Evolutionary conservation across 2,888 invertebrate genomes (phyloP).

Genomic region (Amblyjoppa fuscipennis): DNA sequence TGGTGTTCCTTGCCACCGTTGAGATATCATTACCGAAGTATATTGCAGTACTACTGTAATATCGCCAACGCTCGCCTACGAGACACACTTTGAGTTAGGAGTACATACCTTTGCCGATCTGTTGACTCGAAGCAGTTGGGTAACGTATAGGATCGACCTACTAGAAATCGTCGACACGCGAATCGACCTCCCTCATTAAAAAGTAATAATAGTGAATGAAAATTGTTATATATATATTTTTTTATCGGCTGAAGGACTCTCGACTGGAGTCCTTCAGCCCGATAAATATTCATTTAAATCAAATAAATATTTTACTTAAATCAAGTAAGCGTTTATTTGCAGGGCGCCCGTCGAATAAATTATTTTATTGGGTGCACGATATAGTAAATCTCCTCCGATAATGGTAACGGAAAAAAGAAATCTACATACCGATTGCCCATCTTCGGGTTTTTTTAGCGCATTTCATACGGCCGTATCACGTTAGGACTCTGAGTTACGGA

Average conservation of each 20-base stretch:
- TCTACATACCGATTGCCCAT: neutral
- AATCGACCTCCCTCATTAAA: neutral
- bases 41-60: slow-evolving; percentile 58
- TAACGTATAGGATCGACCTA: slow-evolving; percentile 50
- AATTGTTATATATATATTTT: neutral
- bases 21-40: slow-evolving; percentile 60
- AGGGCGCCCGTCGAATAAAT: too few species aligned
- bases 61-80: slow-evolving; percentile 59
- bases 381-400: too few species aligned
- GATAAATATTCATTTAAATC: too few species aligned
- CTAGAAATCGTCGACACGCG: slow-evolving; percentile 29
- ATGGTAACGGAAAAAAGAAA: neutral
- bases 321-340: too few species aligned
- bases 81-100: slow-evolving; percentile 39
- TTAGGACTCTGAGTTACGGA: neutral
- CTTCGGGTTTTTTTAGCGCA: neutral
- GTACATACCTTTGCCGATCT: slow-evolving; percentile 51
- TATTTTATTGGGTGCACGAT: too few species aligned
- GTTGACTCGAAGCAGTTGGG: slow-evolving; percentile 40
- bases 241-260: too few species aligned
- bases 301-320: too few species aligned
- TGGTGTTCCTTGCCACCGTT: slow-evolving; percentile 31
- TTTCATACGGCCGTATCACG: neutral
- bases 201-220: neutral
- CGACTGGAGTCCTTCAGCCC: too few species aligned